Base-by-base conservation (phyloP, 2,888 invertebrate species). In the Aporophyla lueneburgensis region DNA sequence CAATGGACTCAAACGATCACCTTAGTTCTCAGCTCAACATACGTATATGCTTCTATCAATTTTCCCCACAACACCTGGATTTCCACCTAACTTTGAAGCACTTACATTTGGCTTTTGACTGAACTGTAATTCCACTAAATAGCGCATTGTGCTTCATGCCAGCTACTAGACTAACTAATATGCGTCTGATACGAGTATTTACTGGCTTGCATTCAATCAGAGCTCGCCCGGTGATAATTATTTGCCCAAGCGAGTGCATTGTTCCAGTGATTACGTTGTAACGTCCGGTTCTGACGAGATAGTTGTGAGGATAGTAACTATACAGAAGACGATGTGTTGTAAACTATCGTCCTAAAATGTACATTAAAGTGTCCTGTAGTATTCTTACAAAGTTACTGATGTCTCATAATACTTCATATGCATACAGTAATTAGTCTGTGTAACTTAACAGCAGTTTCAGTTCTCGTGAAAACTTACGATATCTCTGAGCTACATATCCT, bases 121-220 rank as follows among this genome's bases (percentile, higher is more conserved):
- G 9, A 9, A 5, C n/a, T n/a, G 7, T 63, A 62, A 67, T 67
- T 49, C 24, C 27, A 59, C 43, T 59, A 1, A 71, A 12, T 51
- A 65, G 0, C 19, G 14, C 43, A 24, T 6, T 51, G 10, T 56
- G 33, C 53, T 27, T 33, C 33, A 40, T 71, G 27, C 27, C 12
- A 73, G 9, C 79, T 56, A 43, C 70, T 68, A 51, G 51, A 58
- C 62, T 54, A n/a, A n/a, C 66, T 61, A 14, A 40, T 62, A 51
- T 16, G 19, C 40, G 0, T 19, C 43, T 33, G 66, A 43, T 62
- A 71, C 21, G 51, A 40, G 24, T 81, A 21, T 71, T 59, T 56
- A 71, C 68, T 33, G 68, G 24, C 59, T 19, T 43, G 62, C 33
- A 63, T 66, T 78, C 83, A 78, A 73, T 67, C 78, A 73, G 33